These are phyloP conservation scores for Aix galericulata DNA, from an alignment of 2,113 vertebrate genomes.

Conservation along the genomic window DNA sequence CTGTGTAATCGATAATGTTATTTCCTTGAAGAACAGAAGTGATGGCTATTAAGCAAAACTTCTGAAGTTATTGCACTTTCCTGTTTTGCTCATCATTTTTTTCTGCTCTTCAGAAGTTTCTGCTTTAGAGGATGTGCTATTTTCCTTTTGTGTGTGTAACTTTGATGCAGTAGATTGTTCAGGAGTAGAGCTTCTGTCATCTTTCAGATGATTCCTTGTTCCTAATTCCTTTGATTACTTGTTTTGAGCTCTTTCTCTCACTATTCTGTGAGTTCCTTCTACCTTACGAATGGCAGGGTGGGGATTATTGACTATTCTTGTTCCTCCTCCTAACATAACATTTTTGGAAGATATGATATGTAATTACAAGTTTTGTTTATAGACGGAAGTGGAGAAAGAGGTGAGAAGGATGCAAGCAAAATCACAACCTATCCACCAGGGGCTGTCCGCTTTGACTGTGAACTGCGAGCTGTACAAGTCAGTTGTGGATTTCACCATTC, in stretches of 20 bases:
- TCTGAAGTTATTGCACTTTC: not conserved
- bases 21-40: not conserved
- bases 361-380: slow-evolving; percentile 66
- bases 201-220: not conserved
- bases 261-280: slow-evolving; percentile 45
- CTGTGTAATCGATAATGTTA: not conserved
- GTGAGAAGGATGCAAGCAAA: slow-evolving; percentile 98
- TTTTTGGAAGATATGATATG: not conserved
- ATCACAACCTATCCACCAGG: slow-evolving; percentile 97
- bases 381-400: slow-evolving; percentile 96
- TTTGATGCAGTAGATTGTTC: not conserved
- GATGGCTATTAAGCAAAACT: not conserved
- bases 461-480: slow-evolving; percentile 93
- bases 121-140: not conserved
- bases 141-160: not conserved
- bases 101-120: not conserved
- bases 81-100: not conserved
- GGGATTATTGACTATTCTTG: not conserved
- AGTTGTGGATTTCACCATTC: slow-evolving; percentile 99
- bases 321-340: slow-evolving; percentile 42
- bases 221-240: slow-evolving; percentile 33
- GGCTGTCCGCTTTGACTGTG: slow-evolving; percentile 92
- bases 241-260: slow-evolving; percentile 47
- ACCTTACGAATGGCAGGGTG: not conserved
- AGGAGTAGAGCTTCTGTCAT: not conserved